phyloP scores from a whole-genome alignment of 2,888 invertebrate species.

The Boloria selene region DNA sequence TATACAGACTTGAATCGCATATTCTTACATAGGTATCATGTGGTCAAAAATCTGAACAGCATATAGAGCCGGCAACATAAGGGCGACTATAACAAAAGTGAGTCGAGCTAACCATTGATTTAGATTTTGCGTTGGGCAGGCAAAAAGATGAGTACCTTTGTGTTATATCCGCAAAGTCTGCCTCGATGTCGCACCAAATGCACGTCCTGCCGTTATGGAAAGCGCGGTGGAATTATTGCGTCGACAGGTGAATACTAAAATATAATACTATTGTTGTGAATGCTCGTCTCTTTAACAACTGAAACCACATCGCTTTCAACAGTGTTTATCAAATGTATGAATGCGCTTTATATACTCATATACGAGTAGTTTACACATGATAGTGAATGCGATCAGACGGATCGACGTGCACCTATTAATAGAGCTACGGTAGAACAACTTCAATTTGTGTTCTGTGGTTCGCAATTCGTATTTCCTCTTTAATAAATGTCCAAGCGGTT shows the following conservation, averaged over 20 bases:
- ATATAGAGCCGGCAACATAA: constrained; percentile 63
- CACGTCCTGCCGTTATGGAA: constrained; percentile 56
- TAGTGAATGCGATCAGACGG: constrained; percentile 1
- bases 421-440: constrained; percentile 51
- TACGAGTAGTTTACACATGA: background rate
- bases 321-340: background rate
- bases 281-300: constrained; percentile 48
- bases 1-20: background rate
- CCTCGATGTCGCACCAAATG: constrained; percentile 59
- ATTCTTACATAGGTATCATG: constrained; percentile 37
- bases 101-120: constrained; percentile 78
- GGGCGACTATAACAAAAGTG: constrained; percentile 77
- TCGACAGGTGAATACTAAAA: constrained; percentile 73
- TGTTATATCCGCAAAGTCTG: constrained; percentile 68
- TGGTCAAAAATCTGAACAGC: constrained; percentile 58
- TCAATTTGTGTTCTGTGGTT: constrained; percentile 46
- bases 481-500: constrained; percentile 64
- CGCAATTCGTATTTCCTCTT: constrained; percentile 60
- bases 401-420: constrained; percentile 34
- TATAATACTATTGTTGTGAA: constrained; percentile 59
- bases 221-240: constrained; percentile 65
- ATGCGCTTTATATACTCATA: background rate
- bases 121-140: constrained; percentile 68
- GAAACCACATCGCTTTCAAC: background rate
- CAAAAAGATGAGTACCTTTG: constrained; percentile 73